These are phyloP conservation scores for Syrrhaptes paradoxus DNA, from an alignment of 2,113 vertebrate species.

Conservation along the genomic window DNA sequence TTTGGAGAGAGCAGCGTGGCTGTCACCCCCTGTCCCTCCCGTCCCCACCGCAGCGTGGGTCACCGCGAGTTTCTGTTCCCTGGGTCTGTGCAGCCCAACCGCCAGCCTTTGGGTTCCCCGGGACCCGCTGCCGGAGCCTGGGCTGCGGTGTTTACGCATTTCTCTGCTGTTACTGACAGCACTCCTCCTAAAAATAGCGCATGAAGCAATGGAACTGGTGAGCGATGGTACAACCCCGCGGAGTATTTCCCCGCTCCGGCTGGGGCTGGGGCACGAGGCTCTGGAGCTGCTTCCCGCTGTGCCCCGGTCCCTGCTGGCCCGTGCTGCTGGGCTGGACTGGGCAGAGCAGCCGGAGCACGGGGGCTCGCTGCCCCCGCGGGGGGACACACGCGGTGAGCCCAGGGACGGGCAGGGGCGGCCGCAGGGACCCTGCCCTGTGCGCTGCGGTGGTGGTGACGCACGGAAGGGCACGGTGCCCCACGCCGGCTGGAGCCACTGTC, in stretches of 20 bases:
- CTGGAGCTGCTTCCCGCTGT: not conserved
- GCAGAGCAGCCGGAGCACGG: not conserved
- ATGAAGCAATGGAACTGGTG: not conserved
- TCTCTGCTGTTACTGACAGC: not conserved
- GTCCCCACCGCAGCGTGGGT: too few relatives aligned
- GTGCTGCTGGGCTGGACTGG: not conserved
- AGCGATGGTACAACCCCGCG: rapidly evolving
- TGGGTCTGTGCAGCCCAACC: not conserved
- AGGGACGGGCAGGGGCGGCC: rapidly evolving
- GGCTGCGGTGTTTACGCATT: not conserved
- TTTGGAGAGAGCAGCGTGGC: not conserved
- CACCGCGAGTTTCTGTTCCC: not conserved
- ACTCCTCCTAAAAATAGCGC: not conserved
- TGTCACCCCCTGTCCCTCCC: not conserved
- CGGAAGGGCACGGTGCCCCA: too few relatives aligned
- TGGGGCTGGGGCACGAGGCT: not conserved
- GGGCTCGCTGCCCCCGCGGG: rapidly evolving
- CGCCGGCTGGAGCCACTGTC: not conserved
- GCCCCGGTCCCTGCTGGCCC: too few relatives aligned
- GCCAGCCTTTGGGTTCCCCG: not conserved
- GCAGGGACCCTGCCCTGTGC: not conserved
- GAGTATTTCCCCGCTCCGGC: not conserved
- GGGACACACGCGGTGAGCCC: rapidly evolving
- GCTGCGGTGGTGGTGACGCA: rapidly evolving
- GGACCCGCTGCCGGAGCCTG: not conserved